Percentiles rank a stretch among this genome's conserved stretches.
Conservation (phyloP, 2,888 invertebrate species). For the Leptothorax acervorum region DNA sequence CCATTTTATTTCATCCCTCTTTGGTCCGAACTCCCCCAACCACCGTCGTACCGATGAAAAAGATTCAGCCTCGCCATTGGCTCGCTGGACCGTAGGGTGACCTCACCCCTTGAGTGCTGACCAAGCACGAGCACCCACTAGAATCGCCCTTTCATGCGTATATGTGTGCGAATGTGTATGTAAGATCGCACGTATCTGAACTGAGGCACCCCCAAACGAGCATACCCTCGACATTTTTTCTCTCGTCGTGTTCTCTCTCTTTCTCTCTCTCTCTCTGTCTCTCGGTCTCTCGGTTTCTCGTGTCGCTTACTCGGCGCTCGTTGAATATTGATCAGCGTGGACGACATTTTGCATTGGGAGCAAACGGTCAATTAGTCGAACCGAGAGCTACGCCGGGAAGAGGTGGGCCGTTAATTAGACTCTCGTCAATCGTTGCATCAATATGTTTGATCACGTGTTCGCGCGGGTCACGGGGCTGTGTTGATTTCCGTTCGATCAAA, state of each 20-base stretch:
- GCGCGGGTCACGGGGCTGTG: constrained; percentile 57
- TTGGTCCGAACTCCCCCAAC: constrained; percentile 75
- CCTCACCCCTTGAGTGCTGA: constrained; percentile 83
- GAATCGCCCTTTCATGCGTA: constrained; percentile 68
- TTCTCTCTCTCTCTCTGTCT: constrained; percentile 25
- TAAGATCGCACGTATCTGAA: constrained; percentile 48
- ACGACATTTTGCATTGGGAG: constrained; percentile 74
- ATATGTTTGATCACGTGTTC: constrained; percentile 64
- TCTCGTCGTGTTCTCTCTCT: constrained; percentile 41
- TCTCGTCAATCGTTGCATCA: constrained; percentile 73
- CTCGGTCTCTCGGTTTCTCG: constrained; percentile 57
- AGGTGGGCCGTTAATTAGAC: constrained; percentile 71
- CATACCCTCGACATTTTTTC: constrained; percentile 76
- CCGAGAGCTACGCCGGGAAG: constrained; percentile 62
- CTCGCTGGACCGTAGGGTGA: constrained; percentile 83
- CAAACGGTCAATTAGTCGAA: constrained; percentile 75
- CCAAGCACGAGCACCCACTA: constrained; percentile 84
- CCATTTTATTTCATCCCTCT: constrained; percentile 82
- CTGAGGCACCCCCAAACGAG: constrained; percentile 56
- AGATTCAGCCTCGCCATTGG: constrained; percentile 82
- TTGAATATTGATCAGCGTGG: constrained; percentile 77
- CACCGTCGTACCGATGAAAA: constrained; percentile 81
- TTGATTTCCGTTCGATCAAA: constrained; percentile 56
- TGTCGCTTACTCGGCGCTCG: constrained; percentile 70
- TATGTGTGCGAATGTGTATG: constrained; percentile 7